Evolutionary conservation across 1,140 invertebrate species (phyloP).

Genomic region (Diabrotica undecimpunctata): DNA sequence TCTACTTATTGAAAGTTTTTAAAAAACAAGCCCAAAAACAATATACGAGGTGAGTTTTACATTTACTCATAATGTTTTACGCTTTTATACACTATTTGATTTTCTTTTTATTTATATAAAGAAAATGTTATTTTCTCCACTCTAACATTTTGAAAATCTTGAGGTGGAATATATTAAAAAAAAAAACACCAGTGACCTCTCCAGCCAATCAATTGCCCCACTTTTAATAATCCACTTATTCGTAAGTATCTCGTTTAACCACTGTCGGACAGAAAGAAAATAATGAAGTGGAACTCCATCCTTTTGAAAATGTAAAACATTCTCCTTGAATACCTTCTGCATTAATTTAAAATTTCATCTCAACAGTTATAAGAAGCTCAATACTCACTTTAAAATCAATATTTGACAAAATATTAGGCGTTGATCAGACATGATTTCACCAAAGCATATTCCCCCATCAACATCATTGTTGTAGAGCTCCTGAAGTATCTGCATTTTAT

Average conservation of each 20-base stretch:
- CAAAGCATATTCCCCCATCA: not conserved
- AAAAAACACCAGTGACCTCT: too few relatives aligned
- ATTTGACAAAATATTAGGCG: not conserved
- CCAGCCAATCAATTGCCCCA: too few relatives aligned
- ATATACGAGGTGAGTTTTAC: too few relatives aligned
- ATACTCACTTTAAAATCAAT: not conserved
- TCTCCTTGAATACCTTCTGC: constrained; percentile 3
- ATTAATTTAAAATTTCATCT: not conserved
- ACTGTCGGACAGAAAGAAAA: constrained; percentile 4
- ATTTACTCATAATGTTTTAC: too few relatives aligned
- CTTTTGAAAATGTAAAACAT: not conserved
- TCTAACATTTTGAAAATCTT: too few relatives aligned
- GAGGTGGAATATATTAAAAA: too few relatives aligned
- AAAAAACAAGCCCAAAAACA: too few relatives aligned
- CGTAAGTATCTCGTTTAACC: not conserved
- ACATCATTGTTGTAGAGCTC: not conserved
- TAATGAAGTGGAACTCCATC: constrained; percentile 4
- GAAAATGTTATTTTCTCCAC: too few relatives aligned
- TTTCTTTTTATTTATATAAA: too few relatives aligned
- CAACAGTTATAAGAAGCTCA: not conserved
- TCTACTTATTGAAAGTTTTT: too few relatives aligned
- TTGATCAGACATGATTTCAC: not conserved
- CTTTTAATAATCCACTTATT: not conserved
- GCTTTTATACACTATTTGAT: too few relatives aligned
- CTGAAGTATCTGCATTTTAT: constrained; percentile 3